These are phyloP conservation scores for Calliphora vomitoria DNA, from an alignment of 2,888 invertebrate genomes.

Conservation along the genomic window DNA sequence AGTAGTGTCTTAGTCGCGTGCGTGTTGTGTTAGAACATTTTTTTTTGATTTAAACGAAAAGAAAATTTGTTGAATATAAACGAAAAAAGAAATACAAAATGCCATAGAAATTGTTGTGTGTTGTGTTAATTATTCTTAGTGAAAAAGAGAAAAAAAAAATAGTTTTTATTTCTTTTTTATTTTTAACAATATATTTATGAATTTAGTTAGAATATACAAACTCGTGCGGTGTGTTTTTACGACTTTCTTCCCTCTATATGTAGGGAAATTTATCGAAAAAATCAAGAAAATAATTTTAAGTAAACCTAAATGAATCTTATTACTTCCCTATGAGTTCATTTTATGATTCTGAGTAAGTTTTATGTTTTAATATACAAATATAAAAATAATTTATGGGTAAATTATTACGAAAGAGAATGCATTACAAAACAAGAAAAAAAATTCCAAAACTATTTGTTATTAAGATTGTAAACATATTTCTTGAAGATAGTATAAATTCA, in stretches of 20 bases:
- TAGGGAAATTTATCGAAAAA: neutral
- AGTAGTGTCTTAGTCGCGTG: constrained; percentile 61
- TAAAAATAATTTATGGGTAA: constrained; percentile 8
- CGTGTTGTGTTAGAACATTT: constrained; percentile 64
- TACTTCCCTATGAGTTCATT: constrained; percentile 81
- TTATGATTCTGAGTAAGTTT: constrained; percentile 83
- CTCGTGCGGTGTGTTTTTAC: constrained; percentile 6
- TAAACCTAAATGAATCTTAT: constrained; percentile 26
- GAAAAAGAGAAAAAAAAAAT: constrained; percentile 27
- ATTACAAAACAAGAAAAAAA: no score
- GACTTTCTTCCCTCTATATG: neutral
- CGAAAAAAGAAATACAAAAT: constrained; percentile 18
- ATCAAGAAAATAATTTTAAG: neutral
- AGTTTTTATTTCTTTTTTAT: neutral
- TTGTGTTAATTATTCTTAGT: constrained; percentile 12
- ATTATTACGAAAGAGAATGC: no score
- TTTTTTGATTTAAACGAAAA: constrained; percentile 11
- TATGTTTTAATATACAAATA: neutral
- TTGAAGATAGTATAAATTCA: no score
- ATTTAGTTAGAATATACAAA: constrained; percentile 18
- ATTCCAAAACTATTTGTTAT: no score
- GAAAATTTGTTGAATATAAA: neutral
- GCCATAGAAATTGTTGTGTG: constrained; percentile 27
- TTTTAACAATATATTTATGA: neutral
- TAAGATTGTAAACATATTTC: no score